Evolutionary conservation across 2,113 vertebrate species (phyloP).

Genomic region (Chinchilla lanigera): DNA sequence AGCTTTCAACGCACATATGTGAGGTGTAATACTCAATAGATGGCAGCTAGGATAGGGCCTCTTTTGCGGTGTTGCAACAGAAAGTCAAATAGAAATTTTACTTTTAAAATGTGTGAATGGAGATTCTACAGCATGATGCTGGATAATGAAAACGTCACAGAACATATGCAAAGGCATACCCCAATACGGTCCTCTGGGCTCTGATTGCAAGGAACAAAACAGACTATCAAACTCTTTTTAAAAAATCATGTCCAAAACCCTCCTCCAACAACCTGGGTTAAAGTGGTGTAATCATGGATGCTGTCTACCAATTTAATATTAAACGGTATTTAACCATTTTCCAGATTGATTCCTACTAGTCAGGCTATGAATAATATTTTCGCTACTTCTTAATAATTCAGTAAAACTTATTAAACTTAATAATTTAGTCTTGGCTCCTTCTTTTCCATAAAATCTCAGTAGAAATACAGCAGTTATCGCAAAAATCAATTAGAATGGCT

Average conservation of each 20-base stretch:
- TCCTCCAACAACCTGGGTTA: constrained; percentile 63
- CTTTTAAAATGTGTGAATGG: constrained; percentile 68
- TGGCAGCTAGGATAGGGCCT: constrained; percentile 29
- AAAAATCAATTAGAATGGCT: constrained; percentile 30
- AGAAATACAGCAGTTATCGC: constrained; percentile 10
- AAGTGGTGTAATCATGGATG: constrained; percentile 40
- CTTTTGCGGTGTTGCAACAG: constrained; percentile 49
- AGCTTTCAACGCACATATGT: constrained; percentile 35
- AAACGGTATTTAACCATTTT: constrained; percentile 46
- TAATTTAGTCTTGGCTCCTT: constrained; percentile 12
- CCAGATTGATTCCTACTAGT: background rate
- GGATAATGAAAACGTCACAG: constrained; percentile 71
- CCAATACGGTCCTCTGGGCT: constrained; percentile 71
- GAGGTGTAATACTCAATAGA: constrained; percentile 63
- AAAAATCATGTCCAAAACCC: constrained; percentile 63
- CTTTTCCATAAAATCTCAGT: constrained; percentile 49
- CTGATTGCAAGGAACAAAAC: constrained; percentile 82
- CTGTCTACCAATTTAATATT: constrained; percentile 51
- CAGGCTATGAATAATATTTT: background rate
- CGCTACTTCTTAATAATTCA: background rate
- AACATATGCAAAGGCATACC: constrained; percentile 76
- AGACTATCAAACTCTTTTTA: constrained; percentile 77
- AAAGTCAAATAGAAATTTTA: constrained; percentile 72
- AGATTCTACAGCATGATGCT: constrained; percentile 71
- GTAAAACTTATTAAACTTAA: background rate